phyloP scores from a whole-genome alignment of 2,797 vertebrate genomes.

The Schizothorax lantsangensis region DNA sequence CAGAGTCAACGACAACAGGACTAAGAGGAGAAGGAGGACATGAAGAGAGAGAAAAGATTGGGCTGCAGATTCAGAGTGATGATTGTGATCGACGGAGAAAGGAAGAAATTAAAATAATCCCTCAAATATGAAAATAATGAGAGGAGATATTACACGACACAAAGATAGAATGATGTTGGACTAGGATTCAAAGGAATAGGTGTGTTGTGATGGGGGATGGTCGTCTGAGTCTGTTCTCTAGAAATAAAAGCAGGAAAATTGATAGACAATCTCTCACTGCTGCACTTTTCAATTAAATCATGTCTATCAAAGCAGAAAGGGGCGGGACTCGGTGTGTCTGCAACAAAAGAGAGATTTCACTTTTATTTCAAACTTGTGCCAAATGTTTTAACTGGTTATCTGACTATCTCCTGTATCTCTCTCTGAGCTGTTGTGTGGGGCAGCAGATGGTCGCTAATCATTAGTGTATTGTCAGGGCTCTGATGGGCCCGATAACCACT shows the following conservation, averaged over 20 bases:
- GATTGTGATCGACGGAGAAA: conserved; percentile 1
- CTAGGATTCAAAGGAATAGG: background rate
- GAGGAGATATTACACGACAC: background rate
- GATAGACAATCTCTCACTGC: conserved; percentile 16
- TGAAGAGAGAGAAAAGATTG: conserved; percentile 5
- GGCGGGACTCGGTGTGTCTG: background rate
- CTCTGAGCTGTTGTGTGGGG: conserved; percentile 67
- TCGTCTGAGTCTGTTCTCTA: background rate
- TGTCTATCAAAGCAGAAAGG: conserved; percentile 28
- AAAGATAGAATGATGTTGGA: background rate
- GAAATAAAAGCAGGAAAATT: conserved; percentile 27
- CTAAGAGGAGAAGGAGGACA: conserved; percentile 44
- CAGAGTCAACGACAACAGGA: conserved; percentile 69
- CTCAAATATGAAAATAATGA: conserved; percentile 1
- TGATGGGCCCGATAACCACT: conserved; percentile 83
- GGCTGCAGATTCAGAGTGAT: conserved; percentile 31
- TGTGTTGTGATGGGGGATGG: conserved; percentile 15
- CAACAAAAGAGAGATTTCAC: conserved; percentile 15
- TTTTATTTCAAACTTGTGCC: conserved; percentile 33
- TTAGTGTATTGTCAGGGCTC: conserved; percentile 86
- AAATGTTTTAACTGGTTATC: conserved; percentile 29
- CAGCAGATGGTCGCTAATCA: conserved; percentile 86
- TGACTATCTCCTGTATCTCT: conserved; percentile 30
- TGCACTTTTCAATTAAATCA: conserved; percentile 25
- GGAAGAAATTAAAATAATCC: background rate